Evolutionary conservation across 1,140 invertebrate species (phyloP).

Genomic region (Leptinotarsa undecemlineata): DNA sequence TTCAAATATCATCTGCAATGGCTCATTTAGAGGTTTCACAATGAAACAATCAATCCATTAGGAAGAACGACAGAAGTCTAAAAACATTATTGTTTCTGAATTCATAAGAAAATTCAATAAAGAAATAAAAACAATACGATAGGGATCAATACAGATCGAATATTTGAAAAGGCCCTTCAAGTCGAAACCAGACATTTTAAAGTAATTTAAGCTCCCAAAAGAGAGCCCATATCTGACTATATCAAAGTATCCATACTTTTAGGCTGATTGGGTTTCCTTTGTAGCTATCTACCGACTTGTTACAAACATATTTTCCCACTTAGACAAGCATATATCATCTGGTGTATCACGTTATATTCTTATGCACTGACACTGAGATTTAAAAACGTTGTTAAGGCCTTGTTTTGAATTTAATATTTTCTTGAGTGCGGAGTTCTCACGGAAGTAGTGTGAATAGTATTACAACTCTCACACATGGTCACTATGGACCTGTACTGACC

Average conservation of each 20-base stretch:
- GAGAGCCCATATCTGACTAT: not conserved
- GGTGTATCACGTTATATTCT: conserved; percentile 14
- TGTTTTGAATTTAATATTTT: not conserved
- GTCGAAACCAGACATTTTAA: not conserved
- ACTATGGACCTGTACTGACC: too few species aligned
- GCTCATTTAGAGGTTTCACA: too few species aligned
- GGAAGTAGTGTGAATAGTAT: too few species aligned
- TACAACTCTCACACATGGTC: too few species aligned
- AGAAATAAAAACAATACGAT: not conserved
- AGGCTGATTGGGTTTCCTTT: conserved; percentile 23
- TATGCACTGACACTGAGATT: not conserved
- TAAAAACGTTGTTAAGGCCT: not conserved
- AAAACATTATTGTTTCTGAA: too few species aligned
- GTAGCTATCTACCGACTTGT: conserved; percentile 32
- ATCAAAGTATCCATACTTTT: conserved; percentile 6
- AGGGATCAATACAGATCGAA: not conserved
- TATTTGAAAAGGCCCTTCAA: not conserved
- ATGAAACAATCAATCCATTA: too few species aligned
- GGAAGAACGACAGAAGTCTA: too few species aligned
- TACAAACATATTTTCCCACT: conserved; percentile 37
- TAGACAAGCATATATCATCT: conserved; percentile 32
- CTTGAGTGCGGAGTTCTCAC: not conserved
- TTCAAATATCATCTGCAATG: too few species aligned
- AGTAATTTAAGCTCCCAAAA: not conserved
- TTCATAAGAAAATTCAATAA: not conserved